Percentiles rank a stretch among this genome's conserved stretches.
Evolutionary conservation across 2,113 vertebrate species (phyloP).

Genomic region (Progne subis): DNA sequence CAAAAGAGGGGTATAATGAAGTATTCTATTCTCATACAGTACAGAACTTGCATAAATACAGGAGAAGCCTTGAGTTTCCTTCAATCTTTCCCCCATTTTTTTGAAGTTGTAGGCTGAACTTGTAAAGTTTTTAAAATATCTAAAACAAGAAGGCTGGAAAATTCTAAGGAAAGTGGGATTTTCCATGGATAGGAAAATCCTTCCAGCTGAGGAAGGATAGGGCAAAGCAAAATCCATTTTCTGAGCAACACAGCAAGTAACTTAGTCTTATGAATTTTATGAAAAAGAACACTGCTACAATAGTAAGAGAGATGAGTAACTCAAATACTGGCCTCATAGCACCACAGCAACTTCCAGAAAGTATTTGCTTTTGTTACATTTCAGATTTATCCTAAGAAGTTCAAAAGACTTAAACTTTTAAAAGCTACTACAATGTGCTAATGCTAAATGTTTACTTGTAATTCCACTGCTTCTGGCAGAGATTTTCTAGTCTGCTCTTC

Average conservation of each 20-base stretch:
- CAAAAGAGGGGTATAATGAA: not conserved
- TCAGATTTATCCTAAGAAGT: not conserved
- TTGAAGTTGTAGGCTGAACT: not conserved
- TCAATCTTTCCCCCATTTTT: not conserved
- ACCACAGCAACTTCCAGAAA: not conserved
- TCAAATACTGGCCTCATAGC: not conserved
- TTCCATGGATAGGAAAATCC: not conserved
- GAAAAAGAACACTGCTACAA: not conserved
- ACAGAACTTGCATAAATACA: not conserved
- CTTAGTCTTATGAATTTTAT: not conserved
- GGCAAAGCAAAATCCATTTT: not conserved
- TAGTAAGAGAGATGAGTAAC: not conserved
- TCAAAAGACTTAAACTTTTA: not conserved
- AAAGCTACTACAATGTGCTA: not conserved
- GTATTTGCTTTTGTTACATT: not conserved
- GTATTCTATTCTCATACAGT: not conserved
- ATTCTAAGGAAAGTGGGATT: not conserved
- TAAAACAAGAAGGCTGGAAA: not conserved
- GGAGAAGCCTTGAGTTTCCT: not conserved
- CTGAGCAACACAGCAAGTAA: not conserved
- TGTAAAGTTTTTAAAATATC: not conserved
- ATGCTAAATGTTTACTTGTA: not conserved
- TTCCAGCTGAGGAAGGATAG: not conserved
- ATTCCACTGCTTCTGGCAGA: not conserved
- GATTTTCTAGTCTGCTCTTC: not conserved